Conservation (phyloP, 2,113 vertebrate species). For the Columbina picui region DNA sequence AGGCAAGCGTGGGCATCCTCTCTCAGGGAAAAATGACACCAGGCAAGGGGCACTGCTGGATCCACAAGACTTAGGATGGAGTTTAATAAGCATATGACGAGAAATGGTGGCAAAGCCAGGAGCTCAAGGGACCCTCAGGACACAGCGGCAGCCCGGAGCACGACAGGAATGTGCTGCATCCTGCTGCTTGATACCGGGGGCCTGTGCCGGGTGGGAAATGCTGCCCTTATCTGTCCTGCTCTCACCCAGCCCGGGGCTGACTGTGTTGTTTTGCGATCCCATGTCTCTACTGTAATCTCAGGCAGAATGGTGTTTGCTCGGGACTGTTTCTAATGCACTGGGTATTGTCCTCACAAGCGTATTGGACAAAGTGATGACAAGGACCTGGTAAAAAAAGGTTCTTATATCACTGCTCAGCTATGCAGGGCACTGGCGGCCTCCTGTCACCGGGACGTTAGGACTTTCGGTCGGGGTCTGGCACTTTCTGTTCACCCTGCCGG, state of each 20-base stretch:
- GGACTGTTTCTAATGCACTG: slow-evolving; percentile 65
- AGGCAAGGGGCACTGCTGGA: neutral
- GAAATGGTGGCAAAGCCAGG: neutral
- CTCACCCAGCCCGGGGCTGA: neutral
- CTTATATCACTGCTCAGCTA: slow-evolving; percentile 77
- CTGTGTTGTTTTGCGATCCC: neutral
- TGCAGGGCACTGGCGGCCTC: slow-evolving; percentile 55
- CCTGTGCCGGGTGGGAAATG: slow-evolving; percentile 10
- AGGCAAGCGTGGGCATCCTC: accelerated
- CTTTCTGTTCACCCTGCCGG: slow-evolving; percentile 45
- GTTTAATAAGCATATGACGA: neutral
- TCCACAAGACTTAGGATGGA: neutral
- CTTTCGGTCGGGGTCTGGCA: slow-evolving; percentile 44
- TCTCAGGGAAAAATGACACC: neutral
- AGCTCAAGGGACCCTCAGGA: slow-evolving; percentile 28
- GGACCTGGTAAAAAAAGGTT: slow-evolving; percentile 71
- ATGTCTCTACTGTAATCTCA: slow-evolving; percentile 71
- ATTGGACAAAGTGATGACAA: slow-evolving; percentile 75
- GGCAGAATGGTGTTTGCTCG: slow-evolving; percentile 19
- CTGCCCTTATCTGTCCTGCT: slow-evolving; percentile 68
- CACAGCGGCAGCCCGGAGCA: neutral
- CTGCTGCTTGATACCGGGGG: slow-evolving; percentile 30
- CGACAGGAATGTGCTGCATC: neutral
- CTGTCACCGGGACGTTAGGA: slow-evolving; percentile 44
- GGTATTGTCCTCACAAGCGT: slow-evolving; percentile 68